phyloP scores from a whole-genome alignment of 2,797 vertebrate genomes.

The Oceanodroma leucorhoa region DNA sequence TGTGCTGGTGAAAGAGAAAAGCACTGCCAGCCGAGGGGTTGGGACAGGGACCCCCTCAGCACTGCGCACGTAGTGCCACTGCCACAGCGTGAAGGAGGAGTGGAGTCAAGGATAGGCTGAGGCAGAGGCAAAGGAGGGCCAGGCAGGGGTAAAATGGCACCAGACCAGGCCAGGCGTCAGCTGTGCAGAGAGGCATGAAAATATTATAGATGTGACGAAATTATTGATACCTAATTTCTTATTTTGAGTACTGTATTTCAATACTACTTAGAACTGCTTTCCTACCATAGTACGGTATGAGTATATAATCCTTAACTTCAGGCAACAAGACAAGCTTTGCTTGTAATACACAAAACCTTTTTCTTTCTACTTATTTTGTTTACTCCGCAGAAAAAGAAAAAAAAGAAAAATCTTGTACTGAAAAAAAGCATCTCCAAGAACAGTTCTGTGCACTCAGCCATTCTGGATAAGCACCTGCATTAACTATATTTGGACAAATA shows the following conservation, averaged over 20 bases:
- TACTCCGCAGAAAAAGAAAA: neutral
- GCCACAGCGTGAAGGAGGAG: neutral
- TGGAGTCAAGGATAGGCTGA: neutral
- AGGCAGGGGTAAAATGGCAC: neutral
- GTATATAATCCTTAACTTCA: neutral
- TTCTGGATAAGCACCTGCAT: neutral
- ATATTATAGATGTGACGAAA: neutral
- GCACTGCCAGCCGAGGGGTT: neutral
- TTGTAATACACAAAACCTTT: neutral
- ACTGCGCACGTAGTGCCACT: accelerated
- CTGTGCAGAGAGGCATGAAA: neutral
- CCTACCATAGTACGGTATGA: neutral
- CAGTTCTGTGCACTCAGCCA: neutral
- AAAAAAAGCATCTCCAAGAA: neutral
- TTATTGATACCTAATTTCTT: neutral
- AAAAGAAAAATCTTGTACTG: neutral
- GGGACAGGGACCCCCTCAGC: neutral
- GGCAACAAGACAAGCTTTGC: neutral
- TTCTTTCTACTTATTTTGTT: neutral
- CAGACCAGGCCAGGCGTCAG: neutral
- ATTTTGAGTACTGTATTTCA: neutral
- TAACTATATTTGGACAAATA: neutral
- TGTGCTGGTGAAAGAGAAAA: neutral
- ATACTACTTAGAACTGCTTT: neutral
- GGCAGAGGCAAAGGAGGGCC: neutral